Percentiles rank a stretch among this genome's conserved stretches.
phyloP scores from a whole-genome alignment of 2,797 vertebrate genomes.

The Melanotaenia nigrans region DNA sequence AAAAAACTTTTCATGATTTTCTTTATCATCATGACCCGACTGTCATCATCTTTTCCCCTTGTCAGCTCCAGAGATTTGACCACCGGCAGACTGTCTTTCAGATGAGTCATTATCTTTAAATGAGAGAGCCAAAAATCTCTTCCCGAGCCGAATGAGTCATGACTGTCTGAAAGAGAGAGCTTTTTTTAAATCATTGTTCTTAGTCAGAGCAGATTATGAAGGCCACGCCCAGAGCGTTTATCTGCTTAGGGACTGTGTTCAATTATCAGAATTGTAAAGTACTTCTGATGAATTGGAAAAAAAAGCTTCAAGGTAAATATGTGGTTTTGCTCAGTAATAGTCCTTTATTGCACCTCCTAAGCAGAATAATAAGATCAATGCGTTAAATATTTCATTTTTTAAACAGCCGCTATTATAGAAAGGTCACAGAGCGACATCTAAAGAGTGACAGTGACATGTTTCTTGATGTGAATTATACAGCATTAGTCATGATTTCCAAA shows the following conservation, averaged over 20 bases:
- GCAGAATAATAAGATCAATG: slow-evolving; percentile 5
- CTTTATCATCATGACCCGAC: slow-evolving; percentile 3
- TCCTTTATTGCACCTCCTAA: neutral
- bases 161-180: slow-evolving; percentile 42
- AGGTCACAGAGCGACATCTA: slow-evolving; percentile 18
- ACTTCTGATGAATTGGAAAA: slow-evolving; percentile 56
- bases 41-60: slow-evolving; percentile 15
- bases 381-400: too few species aligned
- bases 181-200: slow-evolving; percentile 55
- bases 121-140: slow-evolving; percentile 45
- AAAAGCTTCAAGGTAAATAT: slow-evolving; percentile 44
- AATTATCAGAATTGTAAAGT: slow-evolving; percentile 32
- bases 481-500: slow-evolving; percentile 10
- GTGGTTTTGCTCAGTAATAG: slow-evolving; percentile 28
- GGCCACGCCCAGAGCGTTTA: slow-evolving; percentile 5
- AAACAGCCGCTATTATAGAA: slow-evolving; percentile 12
- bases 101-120: slow-evolving; percentile 52
- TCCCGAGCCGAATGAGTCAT: slow-evolving; percentile 52
- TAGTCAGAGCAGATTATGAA: slow-evolving; percentile 39
- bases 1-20: slow-evolving; percentile 1
- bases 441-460: neutral
- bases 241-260: slow-evolving; percentile 20
- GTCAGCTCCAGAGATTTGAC: slow-evolving; percentile 43
- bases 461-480: neutral
- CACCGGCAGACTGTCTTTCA: slow-evolving; percentile 22